A percentile compares a stretch with the other conserved stretches of the same genome.
These are phyloP conservation scores for Tamandua tetradactyla DNA, from an alignment of 2,797 vertebrate genomes.

Conservation along the genomic window DNA sequence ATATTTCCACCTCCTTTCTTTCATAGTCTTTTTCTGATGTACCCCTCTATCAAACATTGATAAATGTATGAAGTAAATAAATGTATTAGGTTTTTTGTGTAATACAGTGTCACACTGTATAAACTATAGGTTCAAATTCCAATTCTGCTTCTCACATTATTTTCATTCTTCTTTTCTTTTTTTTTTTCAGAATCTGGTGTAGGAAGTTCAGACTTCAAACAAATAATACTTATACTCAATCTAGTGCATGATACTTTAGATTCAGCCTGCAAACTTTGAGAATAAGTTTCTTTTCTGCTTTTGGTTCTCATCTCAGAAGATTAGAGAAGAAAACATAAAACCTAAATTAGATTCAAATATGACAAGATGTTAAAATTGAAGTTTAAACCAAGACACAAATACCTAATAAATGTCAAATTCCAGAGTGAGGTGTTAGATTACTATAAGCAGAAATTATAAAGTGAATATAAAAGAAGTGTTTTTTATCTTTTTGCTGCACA, in stretches of 20 bases:
- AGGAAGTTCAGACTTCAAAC: conserved; percentile 37
- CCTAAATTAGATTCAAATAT: not conserved
- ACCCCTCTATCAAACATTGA: conserved; percentile 38
- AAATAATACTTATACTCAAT: conserved; percentile 32
- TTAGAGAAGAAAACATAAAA: conserved; percentile 32
- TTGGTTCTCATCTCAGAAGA: conserved; percentile 6
- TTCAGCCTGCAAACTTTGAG: not conserved
- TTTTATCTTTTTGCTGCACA: not conserved
- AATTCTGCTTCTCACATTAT: conserved; percentile 17
- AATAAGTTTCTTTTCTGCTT: not conserved
- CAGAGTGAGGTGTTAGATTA: conserved; percentile 32
- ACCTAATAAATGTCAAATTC: conserved; percentile 18
- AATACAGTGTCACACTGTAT: not conserved
- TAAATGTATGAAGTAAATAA: conserved; percentile 41
- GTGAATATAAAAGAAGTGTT: not conserved
- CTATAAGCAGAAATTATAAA: conserved; percentile 1
- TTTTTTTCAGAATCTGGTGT: not conserved
- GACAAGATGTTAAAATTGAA: conserved; percentile 24
- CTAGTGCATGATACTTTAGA: conserved; percentile 30
- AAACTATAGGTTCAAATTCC: conserved; percentile 37
- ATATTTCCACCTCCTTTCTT: conserved; percentile 37
- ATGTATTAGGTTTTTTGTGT: conserved; percentile 29
- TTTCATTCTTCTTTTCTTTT: conserved; percentile 29
- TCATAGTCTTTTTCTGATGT: not conserved
- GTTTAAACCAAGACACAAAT: not conserved